phyloP scores from a whole-genome alignment of 2,113 vertebrate genomes.

The Phaethornis superciliosus region DNA sequence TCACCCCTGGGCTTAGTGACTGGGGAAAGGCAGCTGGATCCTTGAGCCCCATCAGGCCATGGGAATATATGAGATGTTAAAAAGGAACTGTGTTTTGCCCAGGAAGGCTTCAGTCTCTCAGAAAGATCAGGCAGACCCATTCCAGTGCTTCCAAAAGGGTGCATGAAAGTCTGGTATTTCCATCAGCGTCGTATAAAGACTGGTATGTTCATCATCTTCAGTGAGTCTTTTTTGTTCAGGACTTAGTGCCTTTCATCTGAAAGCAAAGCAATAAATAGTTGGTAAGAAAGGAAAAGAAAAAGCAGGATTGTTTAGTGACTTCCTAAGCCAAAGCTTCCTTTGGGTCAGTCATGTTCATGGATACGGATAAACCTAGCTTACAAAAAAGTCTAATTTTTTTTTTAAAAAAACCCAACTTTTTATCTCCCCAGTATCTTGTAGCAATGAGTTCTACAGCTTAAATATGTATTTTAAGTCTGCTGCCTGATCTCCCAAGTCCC shows the following conservation, averaged over 20 bases:
- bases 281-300: neutral
- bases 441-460: neutral
- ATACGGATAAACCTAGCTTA: neutral
- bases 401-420: neutral
- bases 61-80: neutral
- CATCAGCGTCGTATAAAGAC: neutral
- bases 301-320: neutral
- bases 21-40: neutral
- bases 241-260: neutral
- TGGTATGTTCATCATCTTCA: neutral
- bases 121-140: neutral
- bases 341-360: neutral
- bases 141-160: neutral
- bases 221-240: neutral
- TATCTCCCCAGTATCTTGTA: neutral
- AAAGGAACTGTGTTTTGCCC: neutral
- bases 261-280: neutral
- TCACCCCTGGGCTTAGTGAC: neutral
- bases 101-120: neutral
- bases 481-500: neutral
- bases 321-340: neutral
- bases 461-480: neutral
- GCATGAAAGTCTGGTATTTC: neutral
- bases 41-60: neutral
- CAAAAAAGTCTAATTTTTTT: neutral